phyloP scores from a whole-genome alignment of 2,113 vertebrate species.

The Ictalurus furcatus region DNA sequence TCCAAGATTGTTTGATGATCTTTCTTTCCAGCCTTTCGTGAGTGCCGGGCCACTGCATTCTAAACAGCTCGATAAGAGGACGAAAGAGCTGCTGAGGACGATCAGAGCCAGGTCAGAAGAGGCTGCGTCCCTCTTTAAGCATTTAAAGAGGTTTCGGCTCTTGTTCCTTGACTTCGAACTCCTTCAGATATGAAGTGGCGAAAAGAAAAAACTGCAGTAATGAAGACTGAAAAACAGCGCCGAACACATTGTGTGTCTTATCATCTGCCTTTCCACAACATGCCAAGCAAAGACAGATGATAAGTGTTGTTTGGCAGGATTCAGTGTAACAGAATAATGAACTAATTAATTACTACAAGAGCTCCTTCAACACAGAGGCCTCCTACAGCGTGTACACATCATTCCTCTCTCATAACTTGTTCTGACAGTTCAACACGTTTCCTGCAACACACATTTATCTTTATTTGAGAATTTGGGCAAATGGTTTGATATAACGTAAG shows the following conservation, averaged over 20 bases:
- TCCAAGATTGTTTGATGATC: not conserved
- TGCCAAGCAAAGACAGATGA: slow-evolving; percentile 21
- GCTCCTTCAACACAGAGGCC: slow-evolving; percentile 13
- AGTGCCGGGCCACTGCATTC: not conserved
- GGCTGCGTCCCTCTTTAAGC: slow-evolving; percentile 26
- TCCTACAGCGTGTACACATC: slow-evolving; percentile 28
- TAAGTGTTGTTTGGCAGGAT: slow-evolving; percentile 35
- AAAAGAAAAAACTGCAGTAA: not conserved
- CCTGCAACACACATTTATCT: not conserved
- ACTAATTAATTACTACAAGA: slow-evolving; percentile 46
- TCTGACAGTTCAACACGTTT: slow-evolving; percentile 34
- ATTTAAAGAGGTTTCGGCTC: slow-evolving; percentile 13
- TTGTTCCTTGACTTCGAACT: not conserved
- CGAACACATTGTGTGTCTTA: not conserved
- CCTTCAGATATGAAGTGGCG: slow-evolving; percentile 2
- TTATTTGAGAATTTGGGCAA: slow-evolving; percentile 14
- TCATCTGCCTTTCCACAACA: slow-evolving; percentile 28
- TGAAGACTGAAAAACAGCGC: not conserved
- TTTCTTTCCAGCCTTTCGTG: slow-evolving; percentile 10
- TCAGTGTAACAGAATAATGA: slow-evolving; percentile 33
- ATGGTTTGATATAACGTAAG: not conserved
- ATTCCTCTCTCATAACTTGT: slow-evolving; percentile 30
- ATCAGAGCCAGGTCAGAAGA: slow-evolving; percentile 10
- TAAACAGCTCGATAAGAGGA: slow-evolving; percentile 27
- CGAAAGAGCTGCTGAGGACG: slow-evolving; percentile 13